phyloP scores from a whole-genome alignment of 2,113 vertebrate genomes.

The Pelusios castaneus region DNA sequence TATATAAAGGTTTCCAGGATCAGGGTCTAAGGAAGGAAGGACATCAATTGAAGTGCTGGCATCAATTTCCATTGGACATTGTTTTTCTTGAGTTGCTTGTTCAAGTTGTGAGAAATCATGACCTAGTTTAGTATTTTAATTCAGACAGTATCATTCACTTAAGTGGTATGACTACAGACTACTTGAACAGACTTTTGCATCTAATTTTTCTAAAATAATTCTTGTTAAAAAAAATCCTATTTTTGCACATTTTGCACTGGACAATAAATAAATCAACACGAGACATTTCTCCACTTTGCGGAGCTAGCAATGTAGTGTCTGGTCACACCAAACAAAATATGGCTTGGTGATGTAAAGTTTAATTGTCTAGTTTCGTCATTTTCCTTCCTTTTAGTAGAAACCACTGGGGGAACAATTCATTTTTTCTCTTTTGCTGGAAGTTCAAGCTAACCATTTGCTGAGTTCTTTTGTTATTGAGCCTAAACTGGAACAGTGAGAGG shows the following conservation, averaged over 20 bases:
- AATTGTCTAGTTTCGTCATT: conserved; percentile 56
- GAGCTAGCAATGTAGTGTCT: conserved; percentile 45
- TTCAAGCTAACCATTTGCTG: conserved; percentile 43
- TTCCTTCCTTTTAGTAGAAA: conserved; percentile 47
- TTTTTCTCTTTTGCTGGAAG: conserved; percentile 27
- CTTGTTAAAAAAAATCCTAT: background rate
- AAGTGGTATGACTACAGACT: background rate
- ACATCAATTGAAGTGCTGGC: background rate
- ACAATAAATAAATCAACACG: conserved; percentile 24
- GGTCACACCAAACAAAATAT: conserved; percentile 63
- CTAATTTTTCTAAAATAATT: background rate
- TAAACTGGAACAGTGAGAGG: conserved; percentile 46
- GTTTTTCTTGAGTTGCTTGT: rapidly evolving
- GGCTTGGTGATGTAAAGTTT: conserved; percentile 46
- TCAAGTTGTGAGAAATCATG: background rate
- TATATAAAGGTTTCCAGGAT: rapidly evolving
- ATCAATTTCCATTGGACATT: background rate
- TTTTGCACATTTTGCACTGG: conserved; percentile 17
- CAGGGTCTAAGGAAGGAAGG: background rate
- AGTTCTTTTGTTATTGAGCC: conserved; percentile 57
- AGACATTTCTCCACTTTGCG: conserved; percentile 20
- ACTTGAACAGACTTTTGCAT: background rate
- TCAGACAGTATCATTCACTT: background rate
- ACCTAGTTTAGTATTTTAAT: background rate
- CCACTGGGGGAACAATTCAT: conserved; percentile 49